Evolutionary conservation across 1,140 invertebrate species (phyloP).

Genomic region (Tetramorium alpestre): DNA sequence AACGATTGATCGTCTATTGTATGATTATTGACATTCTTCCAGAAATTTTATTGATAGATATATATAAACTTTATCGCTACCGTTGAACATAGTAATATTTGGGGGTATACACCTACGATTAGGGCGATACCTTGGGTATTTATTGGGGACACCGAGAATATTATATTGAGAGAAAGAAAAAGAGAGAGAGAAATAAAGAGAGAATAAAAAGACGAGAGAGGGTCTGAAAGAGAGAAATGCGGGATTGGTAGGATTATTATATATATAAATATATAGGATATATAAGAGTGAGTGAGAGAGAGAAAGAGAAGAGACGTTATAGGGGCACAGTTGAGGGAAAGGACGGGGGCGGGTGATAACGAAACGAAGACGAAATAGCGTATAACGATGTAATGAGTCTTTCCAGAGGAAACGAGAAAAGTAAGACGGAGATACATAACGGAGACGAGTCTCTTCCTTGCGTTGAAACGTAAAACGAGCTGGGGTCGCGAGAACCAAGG

Average conservation of each 20-base stretch:
- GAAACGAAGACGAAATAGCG: conserved; percentile 58
- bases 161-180: conserved; percentile 49
- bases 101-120: conserved; percentile 65
- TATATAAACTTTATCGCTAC: conserved; percentile 83
- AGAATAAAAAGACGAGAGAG: neutral
- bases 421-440: neutral
- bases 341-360: conserved; percentile 43
- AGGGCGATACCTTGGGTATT: conserved; percentile 66
- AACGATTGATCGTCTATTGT: conserved; percentile 79
- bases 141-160: conserved; percentile 59
- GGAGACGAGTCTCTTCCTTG: conserved; percentile 60
- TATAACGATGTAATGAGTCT: conserved; percentile 66
- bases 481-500: conserved; percentile 30
- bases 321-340: conserved; percentile 4
- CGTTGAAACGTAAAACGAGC: conserved; percentile 41
- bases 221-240: neutral
- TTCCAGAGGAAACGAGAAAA: conserved; percentile 26
- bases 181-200: conserved; percentile 14
- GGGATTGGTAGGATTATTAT: conserved; percentile 62
- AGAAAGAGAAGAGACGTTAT: conserved; percentile 26
- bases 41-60: conserved; percentile 84
- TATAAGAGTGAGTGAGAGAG: conserved; percentile 38
- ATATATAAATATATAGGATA: conserved; percentile 59
- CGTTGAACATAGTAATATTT: conserved; percentile 82
- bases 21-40: conserved; percentile 83